These are phyloP conservation scores for Luehdorfia chinensis DNA, from an alignment of 1,140 invertebrate genomes.

Conservation along the genomic window DNA sequence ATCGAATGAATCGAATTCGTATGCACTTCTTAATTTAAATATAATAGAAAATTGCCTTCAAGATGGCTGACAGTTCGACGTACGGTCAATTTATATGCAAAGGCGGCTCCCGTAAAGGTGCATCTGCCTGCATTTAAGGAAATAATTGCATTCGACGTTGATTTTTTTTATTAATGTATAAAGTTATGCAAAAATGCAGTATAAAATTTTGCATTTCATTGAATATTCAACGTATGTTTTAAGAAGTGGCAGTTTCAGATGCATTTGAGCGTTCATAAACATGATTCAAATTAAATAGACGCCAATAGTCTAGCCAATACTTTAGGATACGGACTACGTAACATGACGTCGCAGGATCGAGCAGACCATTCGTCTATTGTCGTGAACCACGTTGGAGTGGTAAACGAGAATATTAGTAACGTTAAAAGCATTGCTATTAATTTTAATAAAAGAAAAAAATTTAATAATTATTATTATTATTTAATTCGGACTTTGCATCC, in stretches of 20 bases:
- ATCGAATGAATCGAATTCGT: neutral
- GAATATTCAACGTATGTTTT: slow-evolving; percentile 11
- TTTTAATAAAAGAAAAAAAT: no score
- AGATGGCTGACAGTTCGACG: slow-evolving; percentile 19
- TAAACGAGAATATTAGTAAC: no score
- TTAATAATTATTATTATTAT: no score
- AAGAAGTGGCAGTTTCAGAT: neutral
- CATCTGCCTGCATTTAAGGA: slow-evolving; percentile 29
- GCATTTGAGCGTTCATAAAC: neutral
- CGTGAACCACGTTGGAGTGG: no score
- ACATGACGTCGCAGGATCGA: no score
- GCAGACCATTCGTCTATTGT: no score
- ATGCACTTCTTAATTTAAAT: slow-evolving; percentile 36
- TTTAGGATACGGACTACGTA: no score
- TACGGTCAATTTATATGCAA: slow-evolving; percentile 41
- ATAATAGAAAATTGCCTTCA: slow-evolving; percentile 42
- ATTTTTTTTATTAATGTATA: slow-evolving; percentile 27
- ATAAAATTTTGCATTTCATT: slow-evolving; percentile 12
- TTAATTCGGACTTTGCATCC: no score
- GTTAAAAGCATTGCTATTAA: no score
- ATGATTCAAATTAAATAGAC: slow-evolving; percentile 4
- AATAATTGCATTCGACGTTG: slow-evolving; percentile 15
- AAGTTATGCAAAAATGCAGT: slow-evolving; percentile 12
- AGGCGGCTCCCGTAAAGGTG: slow-evolving; percentile 19
- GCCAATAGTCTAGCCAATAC: no score